These are phyloP conservation scores for Diarsia dahlii DNA, from an alignment of 2,888 invertebrate species.

Conservation along the genomic window DNA sequence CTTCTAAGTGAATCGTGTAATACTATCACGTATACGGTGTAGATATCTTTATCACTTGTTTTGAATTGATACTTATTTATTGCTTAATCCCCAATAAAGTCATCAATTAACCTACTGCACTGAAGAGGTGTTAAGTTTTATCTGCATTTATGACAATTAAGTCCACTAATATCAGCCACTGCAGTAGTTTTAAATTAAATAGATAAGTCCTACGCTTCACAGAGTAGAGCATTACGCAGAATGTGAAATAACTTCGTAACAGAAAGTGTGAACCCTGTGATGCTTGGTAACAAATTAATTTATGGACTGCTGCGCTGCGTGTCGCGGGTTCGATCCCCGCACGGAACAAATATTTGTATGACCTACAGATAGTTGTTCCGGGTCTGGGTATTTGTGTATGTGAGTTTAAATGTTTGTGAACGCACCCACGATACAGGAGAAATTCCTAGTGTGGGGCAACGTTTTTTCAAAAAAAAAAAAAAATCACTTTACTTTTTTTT, in stretches of 20 bases:
- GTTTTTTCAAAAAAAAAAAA: too few species aligned
- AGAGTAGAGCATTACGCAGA: constrained; percentile 1
- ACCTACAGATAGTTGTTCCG: too few species aligned
- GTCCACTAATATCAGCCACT: not conserved
- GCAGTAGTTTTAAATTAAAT: constrained; percentile 11
- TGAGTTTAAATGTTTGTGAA: too few species aligned
- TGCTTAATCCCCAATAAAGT: not conserved
- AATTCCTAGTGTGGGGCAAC: too few species aligned
- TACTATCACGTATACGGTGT: not conserved
- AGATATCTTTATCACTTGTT: not conserved
- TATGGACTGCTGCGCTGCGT: too few species aligned
- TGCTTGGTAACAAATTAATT: not conserved
- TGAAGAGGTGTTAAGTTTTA: constrained; percentile 13
- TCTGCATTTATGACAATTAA: constrained; percentile 24
- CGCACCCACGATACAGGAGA: too few species aligned
- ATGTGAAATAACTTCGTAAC: not conserved
- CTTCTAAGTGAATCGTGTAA: not conserved
- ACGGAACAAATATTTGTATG: too few species aligned
- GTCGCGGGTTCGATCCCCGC: too few species aligned
- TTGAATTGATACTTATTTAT: constrained; percentile 8
- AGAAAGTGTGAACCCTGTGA: not conserved
- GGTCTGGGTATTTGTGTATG: too few species aligned
- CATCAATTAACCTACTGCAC: not conserved
- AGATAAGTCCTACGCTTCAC: not conserved
- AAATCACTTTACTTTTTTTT: too few species aligned